Evolutionary conservation across 2,113 vertebrate species (phyloP).

Genomic region (Alouatta palliata): DNA sequence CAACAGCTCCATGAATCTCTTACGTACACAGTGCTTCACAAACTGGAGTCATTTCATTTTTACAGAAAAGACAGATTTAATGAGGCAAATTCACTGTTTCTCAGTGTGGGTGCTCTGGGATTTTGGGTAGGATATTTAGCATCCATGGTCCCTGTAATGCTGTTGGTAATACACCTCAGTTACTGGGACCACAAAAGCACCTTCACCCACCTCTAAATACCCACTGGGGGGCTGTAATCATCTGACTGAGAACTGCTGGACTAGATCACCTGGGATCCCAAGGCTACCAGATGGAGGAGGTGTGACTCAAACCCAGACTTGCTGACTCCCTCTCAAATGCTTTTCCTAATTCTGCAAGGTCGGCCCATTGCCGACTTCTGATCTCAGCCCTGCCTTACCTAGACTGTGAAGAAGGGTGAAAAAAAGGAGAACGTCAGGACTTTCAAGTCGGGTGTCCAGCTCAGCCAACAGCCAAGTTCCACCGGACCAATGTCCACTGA

Average conservation of each 20-base stretch:
- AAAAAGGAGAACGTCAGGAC: neutral
- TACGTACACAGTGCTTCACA: neutral
- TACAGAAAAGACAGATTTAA: neutral
- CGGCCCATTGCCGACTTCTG: neutral
- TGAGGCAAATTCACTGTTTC: neutral
- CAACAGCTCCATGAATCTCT: accelerated
- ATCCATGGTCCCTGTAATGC: accelerated
- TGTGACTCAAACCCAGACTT: neutral
- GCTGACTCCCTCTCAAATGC: neutral
- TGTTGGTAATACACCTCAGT: neutral
- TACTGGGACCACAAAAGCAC: neutral
- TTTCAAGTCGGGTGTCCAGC: no score
- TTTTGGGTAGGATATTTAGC: neutral
- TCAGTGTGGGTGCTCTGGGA: no score
- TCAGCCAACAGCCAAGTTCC: neutral
- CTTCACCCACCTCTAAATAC: neutral
- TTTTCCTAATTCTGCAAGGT: neutral
- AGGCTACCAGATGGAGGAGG: neutral
- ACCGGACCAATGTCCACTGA: neutral
- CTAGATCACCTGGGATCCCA: neutral
- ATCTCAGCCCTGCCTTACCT: neutral
- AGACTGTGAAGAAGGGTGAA: neutral
- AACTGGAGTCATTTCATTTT: neutral
- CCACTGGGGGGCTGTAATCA: neutral
- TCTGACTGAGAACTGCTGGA: neutral